Conservation (phyloP, 2,888 invertebrate genomes). For the Idaea dimidiata region DNA sequence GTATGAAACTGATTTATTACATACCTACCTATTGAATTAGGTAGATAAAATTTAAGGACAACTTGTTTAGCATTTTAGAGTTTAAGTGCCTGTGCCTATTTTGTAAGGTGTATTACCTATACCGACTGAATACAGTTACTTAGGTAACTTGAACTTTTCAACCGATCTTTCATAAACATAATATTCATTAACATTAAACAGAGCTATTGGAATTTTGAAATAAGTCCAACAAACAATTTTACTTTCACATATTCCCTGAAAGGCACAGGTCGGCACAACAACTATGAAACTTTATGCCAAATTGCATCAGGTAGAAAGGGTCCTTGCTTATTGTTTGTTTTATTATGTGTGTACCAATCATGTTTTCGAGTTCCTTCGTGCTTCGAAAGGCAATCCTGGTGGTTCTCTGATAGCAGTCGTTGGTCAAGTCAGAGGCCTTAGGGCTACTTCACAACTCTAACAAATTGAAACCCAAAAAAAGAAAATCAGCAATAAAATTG, state of each 20-base stretch:
- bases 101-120: too few species aligned
- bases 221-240: constrained; percentile 10
- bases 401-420: not conserved
- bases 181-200: not conserved
- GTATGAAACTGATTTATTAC: not conserved
- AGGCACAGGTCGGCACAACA: constrained; percentile 39
- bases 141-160: constrained; percentile 16
- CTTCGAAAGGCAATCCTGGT: not conserved
- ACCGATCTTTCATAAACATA: constrained; percentile 12
- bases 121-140: too few species aligned
- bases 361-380: too few species aligned
- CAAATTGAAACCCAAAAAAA: not conserved
- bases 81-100: too few species aligned
- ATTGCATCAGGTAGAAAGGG: constrained; percentile 67
- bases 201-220: constrained; percentile 33
- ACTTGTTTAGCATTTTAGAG: constrained; percentile 10
- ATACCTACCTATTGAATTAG: constrained; percentile 4
- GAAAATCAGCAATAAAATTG: too few species aligned
- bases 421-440: not conserved
- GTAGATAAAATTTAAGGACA: constrained; percentile 7
- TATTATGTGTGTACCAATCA: constrained; percentile 29
- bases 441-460: too few species aligned
- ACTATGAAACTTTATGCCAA: constrained; percentile 51
- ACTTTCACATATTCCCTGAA: constrained; percentile 17
- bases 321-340: constrained; percentile 50